These are phyloP conservation scores for Agelastica alni DNA, from an alignment of 2,888 invertebrate species.

Conservation along the genomic window DNA sequence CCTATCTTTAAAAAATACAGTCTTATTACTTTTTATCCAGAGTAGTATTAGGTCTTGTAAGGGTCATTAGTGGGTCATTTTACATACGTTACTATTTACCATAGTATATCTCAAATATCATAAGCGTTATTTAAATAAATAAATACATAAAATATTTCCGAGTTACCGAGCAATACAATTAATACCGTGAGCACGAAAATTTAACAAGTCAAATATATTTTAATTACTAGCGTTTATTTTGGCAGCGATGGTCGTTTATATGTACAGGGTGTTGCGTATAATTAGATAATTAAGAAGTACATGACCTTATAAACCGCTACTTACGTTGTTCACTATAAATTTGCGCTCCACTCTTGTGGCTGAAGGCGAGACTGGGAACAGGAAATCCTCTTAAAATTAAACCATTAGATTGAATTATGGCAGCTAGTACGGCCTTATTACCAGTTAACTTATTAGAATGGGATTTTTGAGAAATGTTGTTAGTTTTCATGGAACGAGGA, in stretches of 20 bases:
- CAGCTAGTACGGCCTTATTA: conserved; percentile 3
- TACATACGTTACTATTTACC: no score
- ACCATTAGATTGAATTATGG: conserved; percentile 23
- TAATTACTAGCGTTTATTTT: conserved; percentile 11
- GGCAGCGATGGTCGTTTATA: background rate
- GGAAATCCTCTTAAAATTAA: conserved; percentile 24
- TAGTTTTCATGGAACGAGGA: background rate
- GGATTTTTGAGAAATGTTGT: conserved; percentile 9
- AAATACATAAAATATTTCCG: no score
- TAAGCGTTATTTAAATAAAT: no score
- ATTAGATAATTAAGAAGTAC: conserved; percentile 20
- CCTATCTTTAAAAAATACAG: no score
- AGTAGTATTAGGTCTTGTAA: no score
- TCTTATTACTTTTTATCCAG: no score
- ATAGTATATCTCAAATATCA: no score
- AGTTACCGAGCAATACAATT: no score
- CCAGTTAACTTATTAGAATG: conserved; percentile 17
- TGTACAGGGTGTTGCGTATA: conserved; percentile 20
- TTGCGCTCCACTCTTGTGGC: conserved; percentile 11
- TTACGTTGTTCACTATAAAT: conserved; percentile 22
- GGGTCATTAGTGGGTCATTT: no score
- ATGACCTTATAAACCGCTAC: conserved; percentile 20
- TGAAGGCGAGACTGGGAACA: conserved; percentile 1
- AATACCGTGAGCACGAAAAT: background rate
- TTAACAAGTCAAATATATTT: conserved; percentile 11